Percentiles rank a stretch among this genome's conserved stretches.
Evolutionary conservation across 1,140 invertebrate species (phyloP).

Genomic region (Zaprionus camerounensis): DNA sequence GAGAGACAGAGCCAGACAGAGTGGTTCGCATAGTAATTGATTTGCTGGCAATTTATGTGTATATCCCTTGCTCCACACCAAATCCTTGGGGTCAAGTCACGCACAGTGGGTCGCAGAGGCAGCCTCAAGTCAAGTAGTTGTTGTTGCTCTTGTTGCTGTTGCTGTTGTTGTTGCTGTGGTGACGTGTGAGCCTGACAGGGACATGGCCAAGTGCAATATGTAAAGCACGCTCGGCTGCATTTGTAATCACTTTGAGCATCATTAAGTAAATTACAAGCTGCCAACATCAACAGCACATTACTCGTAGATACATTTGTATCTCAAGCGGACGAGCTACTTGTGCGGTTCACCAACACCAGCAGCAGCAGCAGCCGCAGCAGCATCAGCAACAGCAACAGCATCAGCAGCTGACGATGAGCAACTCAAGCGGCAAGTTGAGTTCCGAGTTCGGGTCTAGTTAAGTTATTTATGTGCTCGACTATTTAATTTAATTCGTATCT

Average conservation of each 20-base stretch:
- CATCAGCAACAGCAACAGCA: neutral
- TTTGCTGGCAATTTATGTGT: conserved; percentile 71
- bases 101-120: conserved; percentile 32
- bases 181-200: conserved; percentile 34
- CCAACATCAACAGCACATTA: conserved; percentile 50
- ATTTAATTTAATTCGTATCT: conserved; percentile 50
- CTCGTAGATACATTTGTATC: conserved; percentile 55
- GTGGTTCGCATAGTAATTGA: conserved; percentile 58
- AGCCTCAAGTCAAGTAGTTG: conserved; percentile 14
- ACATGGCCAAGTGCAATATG: conserved; percentile 55
- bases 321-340: conserved; percentile 9
- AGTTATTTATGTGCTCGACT: conserved; percentile 36
- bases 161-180: conserved; percentile 17
- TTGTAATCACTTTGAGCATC: conserved; percentile 58
- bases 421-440: conserved; percentile 7
- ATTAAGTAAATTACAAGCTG: conserved; percentile 60
- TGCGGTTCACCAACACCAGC: neutral
- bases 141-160: conserved; percentile 15
- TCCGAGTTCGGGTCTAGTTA: conserved; percentile 23
- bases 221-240: conserved; percentile 53
- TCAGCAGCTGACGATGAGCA: neutral
- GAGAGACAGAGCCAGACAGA: conserved; percentile 40
- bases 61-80: conserved; percentile 6
- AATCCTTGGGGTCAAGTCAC: conserved; percentile 56
- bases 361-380: neutral